Percentiles rank a stretch among this genome's conserved stretches.
Evolutionary conservation across 1,140 invertebrate genomes (phyloP).

Genomic region (Scaptomyza graminum): DNA sequence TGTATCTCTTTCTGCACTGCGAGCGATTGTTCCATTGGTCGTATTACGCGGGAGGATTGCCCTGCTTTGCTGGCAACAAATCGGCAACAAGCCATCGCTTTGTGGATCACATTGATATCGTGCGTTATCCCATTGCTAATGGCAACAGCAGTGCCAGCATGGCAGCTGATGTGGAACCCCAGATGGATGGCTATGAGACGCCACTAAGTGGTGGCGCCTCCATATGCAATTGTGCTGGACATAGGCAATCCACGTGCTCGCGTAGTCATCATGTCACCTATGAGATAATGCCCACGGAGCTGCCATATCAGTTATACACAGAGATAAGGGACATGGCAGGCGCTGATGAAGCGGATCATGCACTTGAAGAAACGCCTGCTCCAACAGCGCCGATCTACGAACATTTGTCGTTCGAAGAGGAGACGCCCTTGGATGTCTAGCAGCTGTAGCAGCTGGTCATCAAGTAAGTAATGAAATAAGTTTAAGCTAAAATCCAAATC

Average conservation of each 20-base stretch:
- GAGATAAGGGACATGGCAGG: constrained; percentile 66
- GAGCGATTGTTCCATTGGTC: constrained; percentile 78
- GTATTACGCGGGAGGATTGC: constrained; percentile 56
- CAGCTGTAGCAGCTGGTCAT: constrained; percentile 15
- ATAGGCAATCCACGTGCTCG: constrained; percentile 53
- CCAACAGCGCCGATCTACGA: constrained; percentile 66
- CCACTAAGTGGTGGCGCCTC: constrained; percentile 64
- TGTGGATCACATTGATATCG: constrained; percentile 77
- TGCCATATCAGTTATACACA: constrained; percentile 69
- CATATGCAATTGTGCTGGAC: constrained; percentile 67
- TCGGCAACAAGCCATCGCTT: constrained; percentile 33
- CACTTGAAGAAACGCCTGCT: not conserved
- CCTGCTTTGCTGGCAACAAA: constrained; percentile 59
- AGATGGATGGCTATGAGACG: constrained; percentile 73
- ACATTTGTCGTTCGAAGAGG: constrained; percentile 54
- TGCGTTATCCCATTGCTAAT: constrained; percentile 66
- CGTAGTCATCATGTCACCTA: constrained; percentile 72
- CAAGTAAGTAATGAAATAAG: constrained; percentile 5
- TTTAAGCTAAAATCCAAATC: not conserved
- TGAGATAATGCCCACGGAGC: constrained; percentile 58
- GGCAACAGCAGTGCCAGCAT: constrained; percentile 25
- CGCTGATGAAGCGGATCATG: constrained; percentile 4
- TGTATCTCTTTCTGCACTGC: constrained; percentile 78
- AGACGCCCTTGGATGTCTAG: constrained; percentile 30
- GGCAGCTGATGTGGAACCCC: constrained; percentile 33